Conservation (phyloP, 1,140 invertebrate genomes). For the Steinernema feltiae region DNA sequence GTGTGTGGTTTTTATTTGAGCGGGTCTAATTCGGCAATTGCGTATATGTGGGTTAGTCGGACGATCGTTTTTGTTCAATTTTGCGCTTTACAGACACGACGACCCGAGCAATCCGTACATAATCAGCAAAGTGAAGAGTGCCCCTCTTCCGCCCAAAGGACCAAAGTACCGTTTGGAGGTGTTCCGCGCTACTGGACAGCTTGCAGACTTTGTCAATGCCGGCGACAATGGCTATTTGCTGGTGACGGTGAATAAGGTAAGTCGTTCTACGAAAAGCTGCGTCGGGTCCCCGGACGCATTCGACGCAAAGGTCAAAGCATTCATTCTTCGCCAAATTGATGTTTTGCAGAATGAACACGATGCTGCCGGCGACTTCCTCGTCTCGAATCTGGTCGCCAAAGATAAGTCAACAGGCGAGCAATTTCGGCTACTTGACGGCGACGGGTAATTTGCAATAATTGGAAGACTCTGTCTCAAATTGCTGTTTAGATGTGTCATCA, state of each 20-base stretch:
- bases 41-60: conserved; percentile 15
- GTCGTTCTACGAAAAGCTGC: not conserved
- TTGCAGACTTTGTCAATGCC: not conserved
- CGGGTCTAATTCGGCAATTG: conserved; percentile 3
- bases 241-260: not conserved
- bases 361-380: not conserved
- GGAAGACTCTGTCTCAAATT: not conserved
- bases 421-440: not conserved
- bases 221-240: not conserved
- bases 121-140: not conserved
- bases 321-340: not conserved
- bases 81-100: not conserved
- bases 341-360: not conserved
- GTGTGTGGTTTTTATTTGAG: conserved; percentile 5
- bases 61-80: conserved; percentile 2
- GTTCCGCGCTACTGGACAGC: conserved; percentile 1
- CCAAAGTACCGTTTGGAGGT: not conserved
- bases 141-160: not conserved
- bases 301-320: too few species aligned
- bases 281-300: too few species aligned
- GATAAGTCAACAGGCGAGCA: not conserved
- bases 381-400: not conserved
- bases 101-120: conserved; percentile 3
- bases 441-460: not conserved
- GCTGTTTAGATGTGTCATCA: not conserved